Evolutionary conservation across 64 coral and sea anemone genomes (phyloP).

Genomic region (Exaiptasia diaphana): DNA sequence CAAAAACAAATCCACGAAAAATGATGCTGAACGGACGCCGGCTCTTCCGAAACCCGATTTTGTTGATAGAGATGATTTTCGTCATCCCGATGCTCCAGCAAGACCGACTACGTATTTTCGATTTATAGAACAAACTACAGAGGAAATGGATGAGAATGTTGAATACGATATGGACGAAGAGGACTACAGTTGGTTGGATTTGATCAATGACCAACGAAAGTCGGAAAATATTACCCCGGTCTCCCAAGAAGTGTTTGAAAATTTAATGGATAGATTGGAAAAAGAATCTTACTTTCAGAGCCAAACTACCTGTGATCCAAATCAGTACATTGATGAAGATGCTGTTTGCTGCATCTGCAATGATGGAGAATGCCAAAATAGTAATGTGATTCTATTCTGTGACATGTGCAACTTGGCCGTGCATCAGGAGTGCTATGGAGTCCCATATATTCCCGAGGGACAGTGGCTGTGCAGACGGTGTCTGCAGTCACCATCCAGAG

Average conservation of each 20-base stretch:
- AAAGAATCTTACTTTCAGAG: constrained; percentile 98
- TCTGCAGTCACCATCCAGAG: constrained; percentile 93
- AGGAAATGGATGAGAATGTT: constrained; percentile 95
- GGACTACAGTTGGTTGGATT: constrained; percentile 85
- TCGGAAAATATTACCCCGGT: constrained; percentile 86
- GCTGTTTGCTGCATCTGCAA: constrained; percentile 99
- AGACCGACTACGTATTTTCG: constrained; percentile 92
- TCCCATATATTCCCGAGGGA: constrained; percentile 97
- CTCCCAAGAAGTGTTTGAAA: constrained; percentile 98
- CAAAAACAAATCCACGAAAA: constrained; percentile 77
- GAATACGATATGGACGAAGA: constrained; percentile 98
- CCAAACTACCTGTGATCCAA: constrained; percentile 93
- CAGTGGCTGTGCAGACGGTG: constrained; percentile 98
- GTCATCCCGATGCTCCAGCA: constrained; percentile 81
- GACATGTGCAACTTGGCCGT: constrained; percentile 99
- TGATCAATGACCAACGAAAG: constrained; percentile 90
- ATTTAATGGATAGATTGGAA: constrained; percentile 93
- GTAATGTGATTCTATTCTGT: constrained; percentile 97
- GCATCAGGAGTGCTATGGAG: constrained; percentile 98
- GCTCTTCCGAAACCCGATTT: constrained; percentile 76
- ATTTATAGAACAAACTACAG: constrained; percentile 94
- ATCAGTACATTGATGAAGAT: constrained; percentile 99
- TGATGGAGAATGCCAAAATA: constrained; percentile 97
- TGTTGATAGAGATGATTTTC: constrained; percentile 62
- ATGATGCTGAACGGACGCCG: constrained; percentile 46